Evolutionary conservation across 2,797 vertebrate genomes (phyloP).

Genomic region (Anguilla obscura): DNA sequence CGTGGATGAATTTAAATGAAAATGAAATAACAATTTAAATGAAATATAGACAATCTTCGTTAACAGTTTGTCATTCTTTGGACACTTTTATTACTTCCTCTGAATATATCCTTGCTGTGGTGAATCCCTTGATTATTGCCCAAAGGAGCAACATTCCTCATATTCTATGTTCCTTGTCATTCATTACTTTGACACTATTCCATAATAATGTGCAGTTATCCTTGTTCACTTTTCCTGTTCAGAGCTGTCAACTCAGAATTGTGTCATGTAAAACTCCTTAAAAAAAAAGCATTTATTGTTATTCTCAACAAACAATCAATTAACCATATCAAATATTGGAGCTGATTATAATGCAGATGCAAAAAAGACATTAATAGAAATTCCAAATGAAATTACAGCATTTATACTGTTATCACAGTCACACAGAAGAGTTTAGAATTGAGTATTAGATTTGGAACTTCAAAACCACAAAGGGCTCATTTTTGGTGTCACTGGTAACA

Average conservation of each 20-base stretch:
- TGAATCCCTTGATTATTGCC: not conserved
- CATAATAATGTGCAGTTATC: not conserved
- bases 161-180: not conserved
- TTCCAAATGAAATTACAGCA: not conserved
- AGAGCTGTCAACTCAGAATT: constrained; percentile 3
- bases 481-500: not conserved
- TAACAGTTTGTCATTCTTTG: not conserved
- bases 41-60: not conserved
- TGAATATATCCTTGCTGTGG: not conserved
- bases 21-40: not conserved
- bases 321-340: not conserved
- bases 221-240: not conserved
- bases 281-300: not conserved
- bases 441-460: not conserved
- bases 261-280: not conserved
- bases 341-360: not conserved
- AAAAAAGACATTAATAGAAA: not conserved
- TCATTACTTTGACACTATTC: not conserved
- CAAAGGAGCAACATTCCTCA: not conserved
- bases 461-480: not conserved
- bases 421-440: not conserved
- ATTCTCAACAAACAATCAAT: not conserved
- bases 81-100: not conserved
- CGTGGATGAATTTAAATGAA: not conserved
- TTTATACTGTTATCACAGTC: not conserved